phyloP scores from a whole-genome alignment of 2,797 vertebrate genomes.

The Epinephelus malabaricus region DNA sequence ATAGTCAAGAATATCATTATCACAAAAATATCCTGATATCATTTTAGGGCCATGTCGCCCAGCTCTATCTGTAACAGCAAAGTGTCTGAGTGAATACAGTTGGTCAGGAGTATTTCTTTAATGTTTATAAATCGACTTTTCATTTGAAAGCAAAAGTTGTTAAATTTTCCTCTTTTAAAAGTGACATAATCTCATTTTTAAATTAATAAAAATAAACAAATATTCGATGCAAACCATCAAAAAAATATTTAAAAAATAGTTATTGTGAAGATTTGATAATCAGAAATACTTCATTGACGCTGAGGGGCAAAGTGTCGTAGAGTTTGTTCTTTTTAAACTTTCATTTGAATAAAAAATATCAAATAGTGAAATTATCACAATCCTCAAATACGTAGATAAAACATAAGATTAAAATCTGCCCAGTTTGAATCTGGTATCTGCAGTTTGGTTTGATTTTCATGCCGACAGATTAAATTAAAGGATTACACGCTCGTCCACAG shows the following conservation, averaged over 20 bases:
- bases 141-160: neutral
- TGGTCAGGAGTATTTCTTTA: neutral
- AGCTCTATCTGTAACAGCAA: no score
- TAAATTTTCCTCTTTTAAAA: neutral
- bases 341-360: neutral
- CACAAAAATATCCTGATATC: no score
- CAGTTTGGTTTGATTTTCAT: constrained; percentile 1
- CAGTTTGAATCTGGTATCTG: neutral
- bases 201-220: neutral
- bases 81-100: neutral
- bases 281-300: no score
- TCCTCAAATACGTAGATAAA: neutral
- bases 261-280: no score
- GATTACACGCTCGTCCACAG: neutral
- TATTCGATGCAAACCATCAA: neutral
- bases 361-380: neutral
- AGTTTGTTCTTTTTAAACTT: neutral
- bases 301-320: no score
- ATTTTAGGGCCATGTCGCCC: no score
- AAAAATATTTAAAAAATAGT: no score
- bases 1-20: no score
- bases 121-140: neutral
- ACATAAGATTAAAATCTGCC: neutral
- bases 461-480: neutral
- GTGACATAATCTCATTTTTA: neutral